Base-by-base conservation (phyloP, 2,888 invertebrate genomes). In the Chorisops tibialis region DNA sequence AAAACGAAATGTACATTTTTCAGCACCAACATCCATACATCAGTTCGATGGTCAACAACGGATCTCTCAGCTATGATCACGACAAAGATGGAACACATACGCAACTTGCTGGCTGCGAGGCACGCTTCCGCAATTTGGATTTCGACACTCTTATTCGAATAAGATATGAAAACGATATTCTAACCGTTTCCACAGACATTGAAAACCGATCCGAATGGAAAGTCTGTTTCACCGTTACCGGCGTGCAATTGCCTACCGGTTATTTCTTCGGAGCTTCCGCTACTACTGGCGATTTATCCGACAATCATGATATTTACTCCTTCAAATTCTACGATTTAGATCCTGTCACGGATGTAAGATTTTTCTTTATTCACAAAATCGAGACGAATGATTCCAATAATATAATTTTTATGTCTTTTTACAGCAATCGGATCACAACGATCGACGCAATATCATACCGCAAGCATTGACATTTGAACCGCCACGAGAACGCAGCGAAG, bases 11-110 rank as follows among this genome's bases (percentile, higher is more conserved):
- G n/a, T n/a, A n/a, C n/a, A n/a, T n/a, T n/a, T n/a, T 73, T 11
- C 77, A 97, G 96, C 98, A 98, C 78, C 92, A 93, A 73, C 98
- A 99, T 82, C 99, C 99, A 0, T 99, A 93, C 79, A 88, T 99
- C 70, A 97, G 97, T 59, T 96, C 93, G 3, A 99, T 98, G 97
- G 85, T 99, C 2, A 97, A 95, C 79, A 98, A 99, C 79, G 99
- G 99, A 14, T 83, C 90, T 2, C 81, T 94, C 65, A 89, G 90
- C 74, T 99, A 99, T 78, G 99, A 99, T 79, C 99, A 99, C 78
- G 99, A 99, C 75, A 82, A 92, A 47, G 99, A 99, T 80, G 99
- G 99, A 49, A 98, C 98, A 0, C 96, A 96, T 76, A 98, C 98
- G 1, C 94, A 97, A 79, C 77, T 99, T 12, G 90, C 96, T 14